Conservation (phyloP, 2,888 invertebrate species). For the Brenthis ino region DNA sequence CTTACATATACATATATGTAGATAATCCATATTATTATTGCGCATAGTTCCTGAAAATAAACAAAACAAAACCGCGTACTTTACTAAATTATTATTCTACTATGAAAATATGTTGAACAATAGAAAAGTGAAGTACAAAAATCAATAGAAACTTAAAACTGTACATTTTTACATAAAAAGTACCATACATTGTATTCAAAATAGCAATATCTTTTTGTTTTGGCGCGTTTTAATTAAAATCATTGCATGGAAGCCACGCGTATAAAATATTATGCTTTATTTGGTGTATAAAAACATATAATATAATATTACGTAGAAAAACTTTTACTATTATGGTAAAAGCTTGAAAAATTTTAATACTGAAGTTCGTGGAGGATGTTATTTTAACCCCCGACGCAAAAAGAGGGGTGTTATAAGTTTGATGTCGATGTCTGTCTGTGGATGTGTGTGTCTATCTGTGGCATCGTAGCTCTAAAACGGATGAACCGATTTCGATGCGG, state of each 20-base stretch:
- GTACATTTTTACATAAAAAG: constrained; percentile 18
- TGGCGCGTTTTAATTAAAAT: constrained; percentile 29
- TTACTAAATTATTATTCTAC: background rate
- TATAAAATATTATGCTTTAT: background rate
- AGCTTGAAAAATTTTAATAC: no score
- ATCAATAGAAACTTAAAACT: constrained; percentile 15
- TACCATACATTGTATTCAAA: constrained; percentile 18
- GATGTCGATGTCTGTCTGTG: no score
- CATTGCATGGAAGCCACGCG: constrained; percentile 16
- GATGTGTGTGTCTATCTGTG: no score
- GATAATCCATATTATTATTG: no score
- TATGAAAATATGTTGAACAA: constrained; percentile 4
- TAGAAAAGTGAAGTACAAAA: constrained; percentile 11
- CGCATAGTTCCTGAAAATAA: no score
- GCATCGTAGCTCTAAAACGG: no score
- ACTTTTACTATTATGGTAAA: no score
- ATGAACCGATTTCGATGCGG: no score
- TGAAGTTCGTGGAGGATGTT: no score
- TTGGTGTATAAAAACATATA: constrained; percentile 1
- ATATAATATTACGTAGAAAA: background rate
- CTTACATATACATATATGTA: no score
- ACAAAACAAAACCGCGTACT: background rate
- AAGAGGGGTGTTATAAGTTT: no score
- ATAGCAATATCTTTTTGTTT: constrained; percentile 23
- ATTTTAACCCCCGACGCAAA: no score